Evolutionary conservation across 2,113 vertebrate species (phyloP).

Genomic region (Sapayoa aenigma): DNA sequence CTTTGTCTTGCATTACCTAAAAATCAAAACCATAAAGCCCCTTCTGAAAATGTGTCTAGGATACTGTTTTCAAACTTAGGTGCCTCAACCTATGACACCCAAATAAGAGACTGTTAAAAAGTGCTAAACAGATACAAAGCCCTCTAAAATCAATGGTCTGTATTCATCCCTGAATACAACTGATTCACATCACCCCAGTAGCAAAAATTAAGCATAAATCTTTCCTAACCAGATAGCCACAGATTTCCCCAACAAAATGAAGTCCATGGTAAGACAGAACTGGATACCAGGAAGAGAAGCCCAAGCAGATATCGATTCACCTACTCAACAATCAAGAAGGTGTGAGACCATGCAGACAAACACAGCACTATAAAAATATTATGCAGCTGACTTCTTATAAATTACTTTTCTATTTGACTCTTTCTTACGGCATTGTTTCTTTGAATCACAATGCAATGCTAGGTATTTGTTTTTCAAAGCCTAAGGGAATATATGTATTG

Average conservation of each 20-base stretch:
- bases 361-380: not conserved
- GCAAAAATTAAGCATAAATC: constrained; percentile 7
- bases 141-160: constrained; percentile 35
- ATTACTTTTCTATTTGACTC: not conserved
- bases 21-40: not conserved
- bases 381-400: not conserved
- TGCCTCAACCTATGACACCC: not conserved
- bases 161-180: constrained; percentile 16
- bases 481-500: not conserved
- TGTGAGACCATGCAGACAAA: not conserved
- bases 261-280: not conserved
- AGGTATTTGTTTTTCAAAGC: not conserved
- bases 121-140: constrained; percentile 1
- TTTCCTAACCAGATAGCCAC: not conserved
- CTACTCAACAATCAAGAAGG: not conserved
- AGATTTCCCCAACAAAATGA: not conserved
- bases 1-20: not conserved
- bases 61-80: not conserved
- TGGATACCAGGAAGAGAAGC: not conserved
- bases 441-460: not conserved
- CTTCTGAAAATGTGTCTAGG: not conserved
- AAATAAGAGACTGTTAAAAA: not conserved
- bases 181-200: not conserved
- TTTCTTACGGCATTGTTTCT: not conserved
- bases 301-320: not conserved